Evolutionary conservation across 2,797 vertebrate genomes (phyloP).

Genomic region (Liasis olivaceus): DNA sequence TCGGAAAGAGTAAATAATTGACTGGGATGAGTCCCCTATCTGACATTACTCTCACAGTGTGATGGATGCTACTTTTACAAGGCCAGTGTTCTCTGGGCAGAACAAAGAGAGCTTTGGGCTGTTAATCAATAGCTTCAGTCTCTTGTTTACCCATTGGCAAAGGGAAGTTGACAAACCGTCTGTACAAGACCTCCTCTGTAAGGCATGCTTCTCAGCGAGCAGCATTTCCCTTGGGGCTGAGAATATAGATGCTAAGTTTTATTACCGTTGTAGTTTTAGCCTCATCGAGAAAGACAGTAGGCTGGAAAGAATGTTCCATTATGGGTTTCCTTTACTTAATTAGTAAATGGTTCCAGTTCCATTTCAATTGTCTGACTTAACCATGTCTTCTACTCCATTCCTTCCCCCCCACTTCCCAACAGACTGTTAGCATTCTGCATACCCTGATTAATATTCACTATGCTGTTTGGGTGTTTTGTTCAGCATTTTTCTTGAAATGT

Average conservation of each 20-base stretch:
- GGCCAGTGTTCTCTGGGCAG: conserved; percentile 53
- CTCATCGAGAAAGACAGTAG: background rate
- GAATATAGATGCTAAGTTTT: background rate
- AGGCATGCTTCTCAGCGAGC: background rate
- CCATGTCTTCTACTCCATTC: background rate
- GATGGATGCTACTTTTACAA: conserved; percentile 56
- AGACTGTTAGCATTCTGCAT: background rate
- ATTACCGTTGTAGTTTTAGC: background rate
- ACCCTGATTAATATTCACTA: background rate
- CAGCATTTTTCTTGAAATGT: background rate
- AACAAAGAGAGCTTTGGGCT: conserved; percentile 29
- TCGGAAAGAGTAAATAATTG: conserved; percentile 66
- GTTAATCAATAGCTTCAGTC: conserved; percentile 66
- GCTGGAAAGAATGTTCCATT: background rate
- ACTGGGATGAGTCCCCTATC: conserved; percentile 47
- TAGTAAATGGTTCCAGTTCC: background rate
- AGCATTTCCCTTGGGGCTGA: background rate
- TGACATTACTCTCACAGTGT: conserved; percentile 61
- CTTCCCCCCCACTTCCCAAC: background rate
- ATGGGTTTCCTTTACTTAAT: background rate
- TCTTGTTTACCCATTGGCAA: conserved; percentile 64
- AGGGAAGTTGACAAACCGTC: conserved; percentile 37
- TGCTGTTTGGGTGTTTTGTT: background rate
- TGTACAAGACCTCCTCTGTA: background rate
- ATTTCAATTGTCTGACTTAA: background rate